Evolutionary conservation across 2,113 vertebrate genomes (phyloP), one percentile per base, ranked within the genome.

Genomic region (Chauna torquata): DNA sequence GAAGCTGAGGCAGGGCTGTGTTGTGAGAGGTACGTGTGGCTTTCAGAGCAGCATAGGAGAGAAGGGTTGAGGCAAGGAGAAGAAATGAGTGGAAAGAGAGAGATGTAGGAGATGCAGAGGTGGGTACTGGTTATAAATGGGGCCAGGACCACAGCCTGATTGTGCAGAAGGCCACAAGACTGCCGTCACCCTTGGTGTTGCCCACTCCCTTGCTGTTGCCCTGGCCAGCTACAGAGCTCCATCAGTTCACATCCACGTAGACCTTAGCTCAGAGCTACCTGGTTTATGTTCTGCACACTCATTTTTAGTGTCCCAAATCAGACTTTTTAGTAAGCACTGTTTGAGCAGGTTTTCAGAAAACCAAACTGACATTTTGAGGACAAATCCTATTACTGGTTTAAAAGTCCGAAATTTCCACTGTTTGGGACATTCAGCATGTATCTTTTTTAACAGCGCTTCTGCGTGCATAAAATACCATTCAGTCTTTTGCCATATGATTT

Each of bases 161-260:
- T 34, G 34, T 64, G 62, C 23, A 65, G 55, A 62, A 74, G 61
- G 52, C 72, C 13, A 3, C 23, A 49, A 64, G 49, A 5, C 38
- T 79, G 38, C 0, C 3, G 40, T 55, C 52, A 64, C 34, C 27
- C 11, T 10, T 28, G 40, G 3, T 54, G 34, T 49, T 62, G 49
- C 45, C 70, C 24, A 54, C 28, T 50, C 45, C 38, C 78, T 36
- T 40, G 42, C 59, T 86, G 22, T 19, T 78, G 44, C 27, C 36
- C 25, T 19, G 11, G 38, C n/a, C 40, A 38, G 44, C 30, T 55
- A 11, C 25, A 11, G 19, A 8, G 23, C 15, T 28, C 57, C 54
- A 11, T 49, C 1, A 1, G 19, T 30, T 44, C 50, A 19, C 0
- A 0, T 15, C 45, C 64, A 44, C 6, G 4, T 28, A 62, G 47